Base-by-base conservation (phyloP, 2,888 invertebrate species). In the Leptopilina syphax region DNA sequence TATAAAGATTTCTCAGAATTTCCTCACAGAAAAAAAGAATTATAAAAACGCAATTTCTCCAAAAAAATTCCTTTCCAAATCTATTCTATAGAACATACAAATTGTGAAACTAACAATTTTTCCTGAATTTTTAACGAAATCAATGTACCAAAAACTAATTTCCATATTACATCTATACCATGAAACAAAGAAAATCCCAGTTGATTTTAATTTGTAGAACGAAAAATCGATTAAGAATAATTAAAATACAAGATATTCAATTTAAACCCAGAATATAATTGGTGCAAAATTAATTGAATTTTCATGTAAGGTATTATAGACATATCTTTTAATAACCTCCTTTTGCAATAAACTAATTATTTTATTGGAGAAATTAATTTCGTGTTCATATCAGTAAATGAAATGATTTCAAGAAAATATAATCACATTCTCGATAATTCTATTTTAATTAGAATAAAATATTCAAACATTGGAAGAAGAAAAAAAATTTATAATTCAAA, bases 1-100 rank as follows among this genome's bases (percentile, higher is more conserved):
- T 63, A 63, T 63, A 63, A 63, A 63, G 63, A 63, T 63, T 63
- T 63, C 63, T 63, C 8, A 63, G 24, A 24, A 63, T 24, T 63
- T 63, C 63, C 63, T 63, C 24, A 24, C 24, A 24, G 44, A 44
- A 44, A 50, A 63, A 63, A 24, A 34, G 34, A 34, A 24, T 63
- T 24, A 24, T 63, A 24, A 50, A 50, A 10, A 10, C 18, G 24
- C 63, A 63, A 63, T 63, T 63, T 24, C 60, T 60, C 63, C 4
- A n/a, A 63, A 24, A 63, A 63, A 60, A 60, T 4, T 34, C 2
- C 34, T 4, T 34, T 34, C 34, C 3, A 7, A n/a, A 18, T 60
- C n/a, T 60, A 60, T 47, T 47, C 47, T 47, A 4, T 10, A 50
- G 1, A 18, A 63, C 9, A 63, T 24, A 63, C 18, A 24, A 60